Evolutionary conservation across 2,797 vertebrate genomes (phyloP), one percentile per base, ranked within the genome.

Genomic region (Sebastolobus alascanus): DNA sequence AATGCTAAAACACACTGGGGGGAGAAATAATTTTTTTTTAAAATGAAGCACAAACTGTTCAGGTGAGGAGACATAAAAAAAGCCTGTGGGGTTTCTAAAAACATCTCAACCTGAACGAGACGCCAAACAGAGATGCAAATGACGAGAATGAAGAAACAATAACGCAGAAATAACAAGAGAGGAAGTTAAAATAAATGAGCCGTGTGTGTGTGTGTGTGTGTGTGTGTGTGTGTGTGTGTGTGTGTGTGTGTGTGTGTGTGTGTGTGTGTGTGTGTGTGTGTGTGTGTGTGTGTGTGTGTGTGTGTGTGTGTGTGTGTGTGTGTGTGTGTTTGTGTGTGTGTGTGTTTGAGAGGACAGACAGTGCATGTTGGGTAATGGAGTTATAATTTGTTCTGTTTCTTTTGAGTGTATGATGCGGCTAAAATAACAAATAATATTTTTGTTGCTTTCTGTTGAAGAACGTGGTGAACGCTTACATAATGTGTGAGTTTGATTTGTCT

Each of bases 21-120:
- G n/a, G n/a, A n/a, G n/a, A n/a, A n/a, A n/a, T n/a, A n/a, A n/a
- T n/a, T n/a, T n/a, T n/a, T n/a, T n/a, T n/a, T n/a, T n/a, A n/a
- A n/a, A n/a, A 66, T 73, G 67, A 66, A 72, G 77, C 16, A 79
- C 71, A 85, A 80, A 81, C 22, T 59, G 77, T 83, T 85, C 43
- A 79, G 68, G 78, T 76, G 81, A 84, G 78, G 61, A 79, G 75
- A 85, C 67, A 65, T 55, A 6, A 78, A 60, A 69, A 43, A 29
- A n/a, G 22, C 77, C 71, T 0, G 20, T 16, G 68, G 75, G 77
- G 52, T 52, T 78, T 78, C 83, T 73, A 61, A 83, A 85, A 83
- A 69, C 74, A 68, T 31, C 56, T 72, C 75, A 60, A 29, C 52
- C 31, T 12, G 46, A 71, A 77, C 50, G 16, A 68, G 66, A 64